Evolutionary conservation across 2,888 invertebrate species (phyloP).

Genomic region (Pegoplata infirma): DNA sequence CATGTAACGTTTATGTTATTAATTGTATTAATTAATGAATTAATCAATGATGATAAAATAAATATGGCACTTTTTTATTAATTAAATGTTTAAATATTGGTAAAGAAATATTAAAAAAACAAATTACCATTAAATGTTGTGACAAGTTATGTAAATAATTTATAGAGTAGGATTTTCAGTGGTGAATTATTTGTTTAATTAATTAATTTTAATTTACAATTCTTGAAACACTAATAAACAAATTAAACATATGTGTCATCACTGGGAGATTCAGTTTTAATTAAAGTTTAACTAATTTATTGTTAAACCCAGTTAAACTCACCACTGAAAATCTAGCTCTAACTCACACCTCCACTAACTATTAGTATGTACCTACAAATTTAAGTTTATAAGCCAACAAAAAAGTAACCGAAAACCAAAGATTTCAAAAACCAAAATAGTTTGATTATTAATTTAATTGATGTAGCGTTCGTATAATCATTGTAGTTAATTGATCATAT

Average conservation of each 20-base stretch:
- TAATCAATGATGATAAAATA: background rate
- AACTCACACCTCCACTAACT: background rate
- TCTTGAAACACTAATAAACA: no score
- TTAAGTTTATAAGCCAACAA: background rate
- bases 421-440: background rate
- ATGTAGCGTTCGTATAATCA: slow-evolving; percentile 13
- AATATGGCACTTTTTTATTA: slow-evolving; percentile 27
- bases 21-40: slow-evolving; percentile 4
- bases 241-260: no score
- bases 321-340: no score
- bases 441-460: background rate
- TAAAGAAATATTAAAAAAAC: slow-evolving; percentile 19
- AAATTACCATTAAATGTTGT: slow-evolving; percentile 33
- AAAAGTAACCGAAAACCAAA: background rate
- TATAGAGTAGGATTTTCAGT: no score
- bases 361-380: background rate
- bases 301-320: no score
- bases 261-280: no score
- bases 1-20: no score
- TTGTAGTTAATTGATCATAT: background rate
- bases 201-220: no score
- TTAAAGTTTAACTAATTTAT: no score
- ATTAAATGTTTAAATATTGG: background rate
- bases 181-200: no score
- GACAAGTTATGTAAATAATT: slow-evolving; percentile 14